Evolutionary conservation across 2,888 invertebrate genomes (phyloP).

Genomic region (Acanthosepion pharaonis): DNA sequence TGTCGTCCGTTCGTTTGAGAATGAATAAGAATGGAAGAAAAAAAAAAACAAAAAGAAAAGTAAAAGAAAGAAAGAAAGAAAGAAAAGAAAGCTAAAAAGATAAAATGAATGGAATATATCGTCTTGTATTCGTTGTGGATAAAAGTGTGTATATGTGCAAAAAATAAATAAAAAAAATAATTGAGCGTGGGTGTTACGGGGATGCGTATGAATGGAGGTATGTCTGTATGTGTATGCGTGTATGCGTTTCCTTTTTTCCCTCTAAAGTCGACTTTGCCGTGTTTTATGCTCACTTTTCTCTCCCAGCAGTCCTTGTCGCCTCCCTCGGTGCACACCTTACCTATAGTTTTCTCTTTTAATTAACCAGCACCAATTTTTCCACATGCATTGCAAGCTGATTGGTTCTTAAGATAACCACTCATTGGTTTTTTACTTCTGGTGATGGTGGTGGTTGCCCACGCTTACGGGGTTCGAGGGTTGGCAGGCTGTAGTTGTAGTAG

Average conservation of each 20-base stretch:
- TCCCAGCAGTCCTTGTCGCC: not conserved
- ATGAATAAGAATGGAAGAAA: not conserved
- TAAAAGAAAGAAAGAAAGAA: not conserved
- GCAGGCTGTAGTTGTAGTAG: not conserved
- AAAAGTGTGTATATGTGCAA: not conserved
- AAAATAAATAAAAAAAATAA: not conserved
- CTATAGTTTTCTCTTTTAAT: not conserved
- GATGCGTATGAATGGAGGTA: not conserved
- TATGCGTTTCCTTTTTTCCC: not conserved
- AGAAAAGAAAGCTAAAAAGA: not conserved
- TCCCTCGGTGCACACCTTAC: constrained; percentile 11
- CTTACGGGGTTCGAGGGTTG: not conserved
- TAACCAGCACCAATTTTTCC: not conserved
- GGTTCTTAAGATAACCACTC: constrained; percentile 33
- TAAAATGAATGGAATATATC: not conserved
- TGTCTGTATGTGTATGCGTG: not conserved
- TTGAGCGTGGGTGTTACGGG: not conserved
- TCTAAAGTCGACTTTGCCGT: not conserved
- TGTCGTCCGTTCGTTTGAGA: not conserved
- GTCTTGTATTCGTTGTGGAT: not conserved
- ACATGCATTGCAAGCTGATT: not conserved
- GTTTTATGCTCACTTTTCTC: not conserved
- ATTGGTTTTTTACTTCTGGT: not conserved
- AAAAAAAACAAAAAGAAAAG: not conserved
- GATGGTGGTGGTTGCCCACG: not conserved